phyloP scores from a whole-genome alignment of 2,888 invertebrate species.

The Mimachlamys varia region DNA sequence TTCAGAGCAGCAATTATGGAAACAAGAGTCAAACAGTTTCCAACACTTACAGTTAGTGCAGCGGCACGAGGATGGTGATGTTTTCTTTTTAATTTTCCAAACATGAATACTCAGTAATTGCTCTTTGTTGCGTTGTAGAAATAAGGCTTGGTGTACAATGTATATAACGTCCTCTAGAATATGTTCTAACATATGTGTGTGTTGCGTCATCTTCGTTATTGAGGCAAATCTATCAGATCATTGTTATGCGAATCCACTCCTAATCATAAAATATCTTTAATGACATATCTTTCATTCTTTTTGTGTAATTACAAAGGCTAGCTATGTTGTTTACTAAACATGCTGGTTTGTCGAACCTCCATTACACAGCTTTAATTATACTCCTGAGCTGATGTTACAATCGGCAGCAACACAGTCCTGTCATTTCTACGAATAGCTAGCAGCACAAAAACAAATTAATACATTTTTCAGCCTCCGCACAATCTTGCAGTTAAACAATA shows the following conservation, averaged over 20 bases:
- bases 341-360: not conserved
- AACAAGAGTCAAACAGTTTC: no score
- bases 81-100: no score
- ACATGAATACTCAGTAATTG: not conserved
- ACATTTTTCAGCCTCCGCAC: not conserved
- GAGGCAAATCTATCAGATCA: not conserved
- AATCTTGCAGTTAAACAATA: not conserved
- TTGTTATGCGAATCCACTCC: not conserved
- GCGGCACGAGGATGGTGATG: no score
- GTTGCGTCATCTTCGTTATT: no score
- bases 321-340: not conserved
- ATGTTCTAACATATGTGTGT: no score
- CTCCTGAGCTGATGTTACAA: not conserved
- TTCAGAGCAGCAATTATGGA: no score
- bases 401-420: not conserved
- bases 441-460: not conserved
- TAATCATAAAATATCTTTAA: not conserved
- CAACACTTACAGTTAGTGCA: no score
- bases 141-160: not conserved
- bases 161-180: not conserved
- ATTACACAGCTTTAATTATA: not conserved
- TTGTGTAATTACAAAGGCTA: not conserved
- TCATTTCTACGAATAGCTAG: not conserved
- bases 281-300: not conserved
- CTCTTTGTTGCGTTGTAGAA: not conserved